Evolutionary conservation across 2,888 invertebrate genomes (phyloP), one percentile per base, ranked within the genome.

Genomic region (Polylopha cassiicola): DNA sequence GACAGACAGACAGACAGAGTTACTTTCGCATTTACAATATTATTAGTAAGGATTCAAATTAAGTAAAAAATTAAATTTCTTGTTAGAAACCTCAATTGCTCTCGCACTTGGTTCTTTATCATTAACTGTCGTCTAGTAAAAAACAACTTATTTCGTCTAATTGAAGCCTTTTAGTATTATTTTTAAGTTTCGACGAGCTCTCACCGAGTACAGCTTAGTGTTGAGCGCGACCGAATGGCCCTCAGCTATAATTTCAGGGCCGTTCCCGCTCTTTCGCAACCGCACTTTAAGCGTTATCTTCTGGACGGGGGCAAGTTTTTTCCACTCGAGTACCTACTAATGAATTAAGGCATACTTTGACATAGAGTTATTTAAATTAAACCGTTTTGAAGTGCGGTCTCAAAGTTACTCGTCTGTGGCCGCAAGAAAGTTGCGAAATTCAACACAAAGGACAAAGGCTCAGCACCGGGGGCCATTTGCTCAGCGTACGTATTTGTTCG

Each of bases 391-490:
- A 63, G 57, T 61, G 65, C 61, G 66, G 70, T 64, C 64, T 72
- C 72, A 72, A 75, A 77, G 73, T 77, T 64, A 56, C 55, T 55
- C 65, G 74, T 69, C 62, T 65, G 59, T 55, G 65, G 58, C 63
- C 58, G 65, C 73, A 80, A 78, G 81, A 79, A 81, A 79, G 73
- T 77, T 77, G 71, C 56, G 67, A 66, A 74, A 71, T 73, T 67
- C 68, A 65, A 67, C 66, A 74, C 70, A 78, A 76, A 80, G 75
- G 76, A 80, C 79, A 79, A 82, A 82, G 81, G 80, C 65, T 51
- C 48, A 53, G 46, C 54, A 63, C 80, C 77, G 58, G 59, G 50
- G 78, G 82, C 72, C 73, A 79, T 82, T 81, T 76, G 73, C 63
- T 69, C 73, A 71, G 58, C 64, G 69, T 61, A 63, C 74, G 77